A percentile compares a stretch with the other conserved stretches of the same genome.
These are phyloP conservation scores for Cossypha niveicapilla DNA, from an alignment of 2,797 vertebrate species.

Conservation along the genomic window DNA sequence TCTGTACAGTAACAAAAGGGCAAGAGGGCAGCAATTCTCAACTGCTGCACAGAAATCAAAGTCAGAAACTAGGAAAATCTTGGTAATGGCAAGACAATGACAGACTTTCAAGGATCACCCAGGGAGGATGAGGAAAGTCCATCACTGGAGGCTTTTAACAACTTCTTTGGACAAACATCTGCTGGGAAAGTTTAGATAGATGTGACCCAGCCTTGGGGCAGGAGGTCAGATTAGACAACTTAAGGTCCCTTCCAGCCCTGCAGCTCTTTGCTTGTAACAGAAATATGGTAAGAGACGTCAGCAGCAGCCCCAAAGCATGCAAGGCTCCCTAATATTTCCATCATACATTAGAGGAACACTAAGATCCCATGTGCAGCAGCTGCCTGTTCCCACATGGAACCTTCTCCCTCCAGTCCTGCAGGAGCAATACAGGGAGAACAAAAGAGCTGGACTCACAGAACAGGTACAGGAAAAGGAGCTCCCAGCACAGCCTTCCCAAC, in stretches of 20 bases:
- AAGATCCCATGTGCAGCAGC: not conserved
- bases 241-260: not conserved
- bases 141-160: not conserved
- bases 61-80: not conserved
- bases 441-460: not conserved
- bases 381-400: not conserved
- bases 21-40: not conserved
- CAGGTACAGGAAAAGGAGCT: accelerated
- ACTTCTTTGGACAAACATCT: constrained; percentile 8
- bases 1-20: not conserved
- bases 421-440: not conserved
- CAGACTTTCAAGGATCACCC: not conserved
- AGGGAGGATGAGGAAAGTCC: not conserved
- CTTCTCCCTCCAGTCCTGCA: not conserved
- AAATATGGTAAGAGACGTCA: not conserved
- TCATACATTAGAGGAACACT: accelerated
- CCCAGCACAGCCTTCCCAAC: not conserved
- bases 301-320: not conserved
- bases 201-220: not conserved
- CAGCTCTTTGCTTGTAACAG: not conserved
- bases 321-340: not conserved
- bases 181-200: constrained; percentile 41
- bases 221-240: not conserved
- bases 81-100: not conserved
- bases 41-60: not conserved